Percentiles rank a stretch among this genome's conserved stretches.
These are phyloP conservation scores for Numenius phaeopus DNA, from an alignment of 2,797 vertebrate species.

Conservation along the genomic window DNA sequence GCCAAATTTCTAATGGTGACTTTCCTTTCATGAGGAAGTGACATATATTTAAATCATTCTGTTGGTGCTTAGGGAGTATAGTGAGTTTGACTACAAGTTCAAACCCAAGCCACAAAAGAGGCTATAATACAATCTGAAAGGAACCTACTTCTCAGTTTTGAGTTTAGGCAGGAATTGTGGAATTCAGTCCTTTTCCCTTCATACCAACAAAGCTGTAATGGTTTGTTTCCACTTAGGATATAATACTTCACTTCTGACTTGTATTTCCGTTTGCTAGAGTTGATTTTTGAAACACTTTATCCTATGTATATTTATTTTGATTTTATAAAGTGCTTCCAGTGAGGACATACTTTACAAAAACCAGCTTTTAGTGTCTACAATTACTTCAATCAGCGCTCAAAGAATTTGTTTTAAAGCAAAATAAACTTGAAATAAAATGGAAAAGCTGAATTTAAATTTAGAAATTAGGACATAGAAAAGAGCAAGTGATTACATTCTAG, in stretches of 20 bases:
- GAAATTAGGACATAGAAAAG: neutral
- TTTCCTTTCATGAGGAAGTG: conserved; percentile 33
- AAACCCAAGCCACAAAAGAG: neutral
- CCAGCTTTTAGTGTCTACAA: neutral
- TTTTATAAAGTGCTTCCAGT: neutral
- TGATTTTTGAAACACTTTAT: neutral
- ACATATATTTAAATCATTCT: neutral
- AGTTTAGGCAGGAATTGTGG: neutral
- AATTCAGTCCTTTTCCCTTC: neutral
- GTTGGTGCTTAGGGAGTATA: neutral
- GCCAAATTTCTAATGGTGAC: conserved; percentile 25
- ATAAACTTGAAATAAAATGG: neutral
- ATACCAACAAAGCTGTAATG: neutral
- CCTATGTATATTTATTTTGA: neutral
- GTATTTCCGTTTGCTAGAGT: neutral
- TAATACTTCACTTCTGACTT: neutral
- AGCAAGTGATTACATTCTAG: neutral
- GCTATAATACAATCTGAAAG: neutral
- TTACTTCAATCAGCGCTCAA: neutral
- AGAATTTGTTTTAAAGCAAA: neutral
- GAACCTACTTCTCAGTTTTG: neutral
- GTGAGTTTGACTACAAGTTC: neutral
- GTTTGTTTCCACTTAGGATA: neutral
- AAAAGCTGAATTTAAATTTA: neutral
- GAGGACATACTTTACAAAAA: neutral